Conservation (phyloP, 2,888 invertebrate species). For the Trachelus troglodyta region DNA sequence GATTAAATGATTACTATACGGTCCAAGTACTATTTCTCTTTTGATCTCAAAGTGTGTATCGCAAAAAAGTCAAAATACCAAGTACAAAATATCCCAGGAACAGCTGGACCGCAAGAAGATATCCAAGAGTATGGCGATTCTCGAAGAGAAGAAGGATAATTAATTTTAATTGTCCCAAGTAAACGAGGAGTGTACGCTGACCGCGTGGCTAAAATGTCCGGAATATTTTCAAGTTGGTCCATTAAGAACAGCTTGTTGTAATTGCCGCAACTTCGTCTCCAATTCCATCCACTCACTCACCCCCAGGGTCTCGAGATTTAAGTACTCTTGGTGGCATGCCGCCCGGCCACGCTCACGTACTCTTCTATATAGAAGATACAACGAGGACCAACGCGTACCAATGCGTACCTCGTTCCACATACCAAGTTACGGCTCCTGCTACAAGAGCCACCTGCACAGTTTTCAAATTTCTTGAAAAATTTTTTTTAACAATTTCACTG, state of each 20-base stretch:
- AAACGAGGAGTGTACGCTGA: constrained; percentile 31
- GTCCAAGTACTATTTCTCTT: not conserved
- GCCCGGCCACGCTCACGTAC: constrained; percentile 48
- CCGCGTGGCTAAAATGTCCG: constrained; percentile 51
- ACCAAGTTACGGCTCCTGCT: constrained; percentile 16
- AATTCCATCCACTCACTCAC: constrained; percentile 7
- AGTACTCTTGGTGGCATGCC: constrained; percentile 44
- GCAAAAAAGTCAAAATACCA: not conserved
- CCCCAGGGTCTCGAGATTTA: constrained; percentile 46
- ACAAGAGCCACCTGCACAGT: constrained; percentile 12
- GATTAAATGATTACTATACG: not conserved
- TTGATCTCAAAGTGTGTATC: not conserved
- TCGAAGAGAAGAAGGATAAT: constrained; percentile 45
- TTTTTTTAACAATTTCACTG: not conserved
- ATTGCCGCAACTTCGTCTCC: constrained; percentile 34
- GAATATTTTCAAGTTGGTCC: constrained; percentile 53
- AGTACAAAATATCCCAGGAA: constrained; percentile 21
- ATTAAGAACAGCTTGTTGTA: constrained; percentile 54
- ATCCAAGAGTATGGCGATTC: constrained; percentile 33
- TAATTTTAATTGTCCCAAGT: constrained; percentile 57
- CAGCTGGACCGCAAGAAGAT: constrained; percentile 40
- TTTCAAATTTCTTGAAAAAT: constrained; percentile 28
- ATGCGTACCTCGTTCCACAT: constrained; percentile 26
- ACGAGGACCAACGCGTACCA: not conserved
- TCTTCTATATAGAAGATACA: not conserved